phyloP scores from a whole-genome alignment of 2,888 invertebrate species.

The Aspidiotus destructor region DNA sequence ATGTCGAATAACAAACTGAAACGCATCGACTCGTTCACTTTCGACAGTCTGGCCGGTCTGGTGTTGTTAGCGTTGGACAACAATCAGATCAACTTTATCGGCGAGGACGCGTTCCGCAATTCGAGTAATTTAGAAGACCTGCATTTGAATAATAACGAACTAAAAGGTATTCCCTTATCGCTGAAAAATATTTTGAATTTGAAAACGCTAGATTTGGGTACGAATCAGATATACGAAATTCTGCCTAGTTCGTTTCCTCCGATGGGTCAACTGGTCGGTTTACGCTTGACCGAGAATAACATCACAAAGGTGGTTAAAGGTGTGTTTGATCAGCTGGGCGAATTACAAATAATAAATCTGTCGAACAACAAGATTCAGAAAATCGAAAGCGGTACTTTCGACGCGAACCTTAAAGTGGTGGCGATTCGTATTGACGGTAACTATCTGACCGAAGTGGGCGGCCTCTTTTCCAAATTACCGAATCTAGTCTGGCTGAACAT shows the following conservation, averaged over 20 bases:
- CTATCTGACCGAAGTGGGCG: slow-evolving; percentile 65
- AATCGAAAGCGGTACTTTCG: slow-evolving; percentile 68
- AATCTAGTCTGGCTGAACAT: slow-evolving; percentile 77
- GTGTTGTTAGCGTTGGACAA: slow-evolving; percentile 69
- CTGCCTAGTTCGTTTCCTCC: slow-evolving; percentile 70
- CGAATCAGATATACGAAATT: slow-evolving; percentile 70
- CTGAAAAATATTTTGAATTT: slow-evolving; percentile 63
- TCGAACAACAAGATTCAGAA: slow-evolving; percentile 72
- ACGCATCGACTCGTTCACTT: slow-evolving; percentile 62
- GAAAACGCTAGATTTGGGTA: slow-evolving; percentile 71
- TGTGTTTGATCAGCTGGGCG: slow-evolving; percentile 65
- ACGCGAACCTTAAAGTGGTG: slow-evolving; percentile 64
- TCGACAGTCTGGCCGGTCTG: slow-evolving; percentile 61
- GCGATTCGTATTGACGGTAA: slow-evolving; percentile 74
- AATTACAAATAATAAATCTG: slow-evolving; percentile 70
- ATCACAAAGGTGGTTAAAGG: slow-evolving; percentile 69
- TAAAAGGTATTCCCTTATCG: slow-evolving; percentile 60
- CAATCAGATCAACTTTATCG: slow-evolving; percentile 64
- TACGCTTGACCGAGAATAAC: slow-evolving; percentile 75
- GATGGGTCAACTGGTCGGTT: slow-evolving; percentile 67
- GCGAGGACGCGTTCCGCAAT: slow-evolving; percentile 65
- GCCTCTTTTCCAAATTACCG: slow-evolving; percentile 67
- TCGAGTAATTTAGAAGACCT: slow-evolving; percentile 70
- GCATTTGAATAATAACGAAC: slow-evolving; percentile 70
- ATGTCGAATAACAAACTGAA: slow-evolving; percentile 70